Base-by-base conservation (phyloP, 2,888 invertebrate species). In the Spodoptera picta region DNA sequence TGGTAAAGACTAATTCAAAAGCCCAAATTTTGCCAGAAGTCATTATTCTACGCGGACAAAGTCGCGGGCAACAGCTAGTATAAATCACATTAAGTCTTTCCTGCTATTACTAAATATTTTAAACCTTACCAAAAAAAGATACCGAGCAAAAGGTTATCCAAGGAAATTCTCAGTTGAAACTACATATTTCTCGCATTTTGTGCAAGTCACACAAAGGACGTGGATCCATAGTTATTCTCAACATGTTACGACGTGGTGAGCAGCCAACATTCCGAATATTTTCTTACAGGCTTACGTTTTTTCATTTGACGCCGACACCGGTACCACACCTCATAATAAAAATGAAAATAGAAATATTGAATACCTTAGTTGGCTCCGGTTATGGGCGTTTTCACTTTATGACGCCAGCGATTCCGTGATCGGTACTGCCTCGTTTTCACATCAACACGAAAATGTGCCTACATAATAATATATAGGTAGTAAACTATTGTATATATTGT, bases 301-400 rank as follows among this genome's bases (percentile, higher is more conserved):
- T 60, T 54, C 60, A 61, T 62, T 68, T 63, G 68, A 50, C 66
- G 60, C 58, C 52, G 54, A 74, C 53, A 79, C 58, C 66, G 52
- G 48, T 70, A 69, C 70, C 69, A 68, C 57, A 67, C 60, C 65
- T 79, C 55, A 65, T 79, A 77, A 81, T 82, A 82, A 81, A 80
- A 83, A 81, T 79, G 65, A 75, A 82, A 82, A 83, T 82, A 83
- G 73, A 82, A 83, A 83, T 82, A 80, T 75, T 67, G 69, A 81
- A 84, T 80, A 78, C 69, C 73, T 75, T 73, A 80, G 75, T 67
- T 75, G 77, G 75, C 72, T 75, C 53, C 75, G 68, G 76, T 79
- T 83, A 83, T 80, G 73, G 71, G 68, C 81, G 73, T 83, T 83
- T 83, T 76, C 79, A 77, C 76, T 86, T 87, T 84, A 86, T 80